These are phyloP conservation scores for Copidosoma floridanum DNA, from an alignment of 1,140 invertebrate genomes.

Conservation along the genomic window DNA sequence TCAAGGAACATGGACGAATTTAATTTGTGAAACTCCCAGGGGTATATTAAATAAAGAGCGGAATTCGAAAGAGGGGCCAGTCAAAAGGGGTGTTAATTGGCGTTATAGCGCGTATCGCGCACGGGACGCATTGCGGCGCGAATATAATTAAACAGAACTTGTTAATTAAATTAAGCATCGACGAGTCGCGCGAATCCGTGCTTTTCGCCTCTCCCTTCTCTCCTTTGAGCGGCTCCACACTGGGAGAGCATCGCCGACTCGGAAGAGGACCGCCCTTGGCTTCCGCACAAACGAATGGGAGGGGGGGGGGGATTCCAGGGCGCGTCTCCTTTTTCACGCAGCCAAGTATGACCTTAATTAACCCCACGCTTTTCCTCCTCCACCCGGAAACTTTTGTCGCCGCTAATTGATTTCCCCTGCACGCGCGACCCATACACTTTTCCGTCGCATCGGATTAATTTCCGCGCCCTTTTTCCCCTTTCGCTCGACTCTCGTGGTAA, in stretches of 20 bases:
- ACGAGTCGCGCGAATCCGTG: conserved; percentile 33
- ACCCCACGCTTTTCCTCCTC: not conserved
- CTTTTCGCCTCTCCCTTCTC: not conserved
- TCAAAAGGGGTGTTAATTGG: too few relatives aligned
- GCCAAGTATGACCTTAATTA: conserved; percentile 15
- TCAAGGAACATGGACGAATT: too few relatives aligned
- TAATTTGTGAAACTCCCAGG: too few relatives aligned
- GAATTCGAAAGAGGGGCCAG: conserved; percentile 1
- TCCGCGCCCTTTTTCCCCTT: not conserved
- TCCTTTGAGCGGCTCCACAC: not conserved
- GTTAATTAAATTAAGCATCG: conserved; percentile 44
- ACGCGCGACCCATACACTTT: too few relatives aligned
- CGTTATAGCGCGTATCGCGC: too few relatives aligned
- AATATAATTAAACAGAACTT: conserved; percentile 43
- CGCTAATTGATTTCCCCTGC: conserved; percentile 16
- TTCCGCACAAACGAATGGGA: not conserved
- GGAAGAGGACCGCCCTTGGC: not conserved
- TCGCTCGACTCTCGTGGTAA: not conserved
- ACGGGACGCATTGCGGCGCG: too few relatives aligned
- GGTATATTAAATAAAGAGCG: too few relatives aligned
- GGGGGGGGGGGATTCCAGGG: not conserved
- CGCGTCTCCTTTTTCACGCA: not conserved
- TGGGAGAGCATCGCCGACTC: not conserved
- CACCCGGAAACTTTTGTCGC: not conserved
- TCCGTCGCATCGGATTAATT: conserved; percentile 12